Base-by-base conservation (phyloP, 2,888 invertebrate genomes). In the Limnephilus lunatus region DNA sequence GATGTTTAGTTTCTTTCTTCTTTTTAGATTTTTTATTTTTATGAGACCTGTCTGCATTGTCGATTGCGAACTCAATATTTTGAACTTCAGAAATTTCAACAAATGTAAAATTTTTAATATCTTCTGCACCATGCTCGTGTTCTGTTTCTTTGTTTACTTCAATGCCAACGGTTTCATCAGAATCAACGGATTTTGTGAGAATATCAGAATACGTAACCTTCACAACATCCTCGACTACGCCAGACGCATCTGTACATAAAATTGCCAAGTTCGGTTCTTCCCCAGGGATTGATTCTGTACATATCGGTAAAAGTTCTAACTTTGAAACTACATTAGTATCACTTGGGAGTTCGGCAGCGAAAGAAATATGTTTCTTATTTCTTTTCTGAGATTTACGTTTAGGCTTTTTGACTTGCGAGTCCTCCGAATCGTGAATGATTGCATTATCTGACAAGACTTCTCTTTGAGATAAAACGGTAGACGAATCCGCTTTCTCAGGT, bases 1-100 rank as follows among this genome's bases (percentile, higher is more conserved):
- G 35, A 25, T 91, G 91, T 35, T 92, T 93, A 39, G 85, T 93
- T 25, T 81, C 85, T 87, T 94, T 94, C 81, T 89, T 86, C 87
- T 94, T 94, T 90, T 94, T 94, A 35, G 93, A 93, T 80, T 91
- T 92, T 81, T 93, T 89, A 91, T 44, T 87, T 82, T 85, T 93
- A 53, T 88, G 39, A 30, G 87, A 81, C 32, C 35, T 87, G 15
- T 83, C 83, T 35, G 19, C 11, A 83, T 9, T 39, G 35, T 35
- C 83, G 19, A 12, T 35, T 35, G 19, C 35, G 5, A n/a, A 39
- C 35, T 83, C 83, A 35, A 83, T 83, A 83, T 83, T 83, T 83
- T 35, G 35, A 83, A 83, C 35, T 7, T 35, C 35, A 35, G 83
- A 83, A 83, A 35, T 25, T 32, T 83, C 83, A 19, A 39, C 32